phyloP scores from a whole-genome alignment of 2,888 invertebrate genomes.

The Acanthosoma haemorrhoidale region DNA sequence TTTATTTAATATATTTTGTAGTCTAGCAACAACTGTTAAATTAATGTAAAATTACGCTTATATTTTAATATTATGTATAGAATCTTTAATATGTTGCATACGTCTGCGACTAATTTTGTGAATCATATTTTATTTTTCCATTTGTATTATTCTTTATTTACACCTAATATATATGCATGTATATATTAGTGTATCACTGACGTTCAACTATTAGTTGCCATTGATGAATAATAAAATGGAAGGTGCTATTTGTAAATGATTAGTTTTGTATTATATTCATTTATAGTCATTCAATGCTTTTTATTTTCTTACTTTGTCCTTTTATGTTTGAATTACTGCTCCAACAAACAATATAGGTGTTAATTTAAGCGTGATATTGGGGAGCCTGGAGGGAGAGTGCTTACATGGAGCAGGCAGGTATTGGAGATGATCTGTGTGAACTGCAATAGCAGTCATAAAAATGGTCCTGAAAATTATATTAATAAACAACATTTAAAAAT shows the following conservation, averaged over 20 bases:
- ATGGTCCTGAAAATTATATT: no score
- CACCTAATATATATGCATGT: background rate
- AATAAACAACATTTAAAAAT: no score
- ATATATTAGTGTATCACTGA: conserved; percentile 15
- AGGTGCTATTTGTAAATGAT: conserved; percentile 31
- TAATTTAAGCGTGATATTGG: no score
- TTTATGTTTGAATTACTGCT: no score
- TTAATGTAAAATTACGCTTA: conserved; percentile 30
- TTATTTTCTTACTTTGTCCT: background rate
- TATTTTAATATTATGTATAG: conserved; percentile 20
- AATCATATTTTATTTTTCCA: conserved; percentile 25
- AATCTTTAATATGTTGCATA: conserved; percentile 6
- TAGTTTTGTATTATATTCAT: conserved; percentile 21
- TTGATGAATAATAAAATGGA: conserved; percentile 22
- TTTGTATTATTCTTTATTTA: conserved; percentile 12
- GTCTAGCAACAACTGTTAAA: background rate
- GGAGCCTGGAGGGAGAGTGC: no score
- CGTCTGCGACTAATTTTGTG: conserved; percentile 18
- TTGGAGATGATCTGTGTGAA: no score
- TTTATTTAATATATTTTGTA: background rate
- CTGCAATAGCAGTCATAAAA: no score
- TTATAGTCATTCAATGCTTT: conserved; percentile 7
- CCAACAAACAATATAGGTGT: no score
- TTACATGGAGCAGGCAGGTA: no score
- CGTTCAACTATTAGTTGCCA: background rate